Conservation (phyloP, 2,888 invertebrate genomes). For the Platerodrilus igneus region DNA sequence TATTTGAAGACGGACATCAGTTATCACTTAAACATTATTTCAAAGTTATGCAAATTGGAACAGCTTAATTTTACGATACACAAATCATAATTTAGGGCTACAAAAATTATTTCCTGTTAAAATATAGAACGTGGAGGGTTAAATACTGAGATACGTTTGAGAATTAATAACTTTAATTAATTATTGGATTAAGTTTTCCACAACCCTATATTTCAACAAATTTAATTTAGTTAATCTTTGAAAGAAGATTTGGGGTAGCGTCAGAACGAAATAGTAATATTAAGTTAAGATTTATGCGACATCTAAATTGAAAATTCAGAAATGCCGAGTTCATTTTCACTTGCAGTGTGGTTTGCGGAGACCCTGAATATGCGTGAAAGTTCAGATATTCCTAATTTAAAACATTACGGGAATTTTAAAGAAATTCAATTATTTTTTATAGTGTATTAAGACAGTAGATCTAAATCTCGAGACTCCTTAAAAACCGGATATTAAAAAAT, state of each 20-base stretch:
- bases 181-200: conserved; percentile 29
- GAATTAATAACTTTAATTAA: conserved; percentile 30
- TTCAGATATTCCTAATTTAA: conserved; percentile 14
- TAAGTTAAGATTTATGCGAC: conserved; percentile 39
- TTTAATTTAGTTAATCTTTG: conserved; percentile 37
- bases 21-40: too few relatives aligned
- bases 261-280: conserved; percentile 36
- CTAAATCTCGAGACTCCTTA: too few relatives aligned
- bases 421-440: conserved; percentile 20
- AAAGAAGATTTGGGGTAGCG: conserved; percentile 31
- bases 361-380: conserved; percentile 27
- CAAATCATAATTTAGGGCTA: not conserved
- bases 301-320: conserved; percentile 39
- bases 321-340: conserved; percentile 33
- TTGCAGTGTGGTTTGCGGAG: conserved; percentile 34
- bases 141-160: not conserved
- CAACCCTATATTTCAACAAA: conserved; percentile 31
- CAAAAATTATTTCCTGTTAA: not conserved
- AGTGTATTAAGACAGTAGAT: too few relatives aligned
- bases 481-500: too few relatives aligned
- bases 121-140: not conserved
- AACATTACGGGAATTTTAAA: conserved; percentile 14
- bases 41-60: too few relatives aligned
- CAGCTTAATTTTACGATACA: not conserved
- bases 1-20: too few relatives aligned